Percentiles rank a stretch among this genome's conserved stretches.
phyloP scores from a whole-genome alignment of 1,140 invertebrate genomes.

The Calliopsis andreniformis region DNA sequence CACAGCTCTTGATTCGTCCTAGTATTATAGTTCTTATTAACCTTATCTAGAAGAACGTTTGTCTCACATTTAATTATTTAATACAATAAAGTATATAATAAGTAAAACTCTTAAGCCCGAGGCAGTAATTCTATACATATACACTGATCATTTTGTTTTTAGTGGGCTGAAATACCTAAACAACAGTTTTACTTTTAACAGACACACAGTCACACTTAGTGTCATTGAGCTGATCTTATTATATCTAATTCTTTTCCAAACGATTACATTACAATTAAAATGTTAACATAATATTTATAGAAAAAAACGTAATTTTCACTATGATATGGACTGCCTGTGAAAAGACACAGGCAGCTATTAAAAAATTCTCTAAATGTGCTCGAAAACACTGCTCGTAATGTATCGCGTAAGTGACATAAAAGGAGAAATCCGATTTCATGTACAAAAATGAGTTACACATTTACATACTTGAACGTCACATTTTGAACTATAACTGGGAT shows the following conservation, averaged over 20 bases:
- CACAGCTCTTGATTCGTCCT: slow-evolving; percentile 32
- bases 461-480: slow-evolving; percentile 8
- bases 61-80: slow-evolving; percentile 65
- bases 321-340: slow-evolving; percentile 43
- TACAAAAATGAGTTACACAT: slow-evolving; percentile 44
- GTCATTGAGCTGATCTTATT: slow-evolving; percentile 79
- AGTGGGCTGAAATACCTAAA: slow-evolving; percentile 68
- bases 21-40: slow-evolving; percentile 58
- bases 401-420: slow-evolving; percentile 55
- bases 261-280: slow-evolving; percentile 41
- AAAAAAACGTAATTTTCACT: slow-evolving; percentile 17
- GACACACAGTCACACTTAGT: slow-evolving; percentile 71
- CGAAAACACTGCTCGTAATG: slow-evolving; percentile 24
- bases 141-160: slow-evolving; percentile 63
- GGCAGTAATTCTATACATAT: slow-evolving; percentile 71
- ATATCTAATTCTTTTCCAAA: slow-evolving; percentile 58
- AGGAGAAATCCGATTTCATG: slow-evolving; percentile 57
- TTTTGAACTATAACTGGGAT: slow-evolving; percentile 35
- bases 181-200: slow-evolving; percentile 66
- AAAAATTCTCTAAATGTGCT: slow-evolving; percentile 37
- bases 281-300: slow-evolving; percentile 41
- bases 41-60: slow-evolving; percentile 60
- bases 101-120: slow-evolving; percentile 66
- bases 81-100: slow-evolving; percentile 65
- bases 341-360: slow-evolving; percentile 31